phyloP scores from a whole-genome alignment of 2,888 invertebrate genomes.

The Gordius sp. region DNA sequence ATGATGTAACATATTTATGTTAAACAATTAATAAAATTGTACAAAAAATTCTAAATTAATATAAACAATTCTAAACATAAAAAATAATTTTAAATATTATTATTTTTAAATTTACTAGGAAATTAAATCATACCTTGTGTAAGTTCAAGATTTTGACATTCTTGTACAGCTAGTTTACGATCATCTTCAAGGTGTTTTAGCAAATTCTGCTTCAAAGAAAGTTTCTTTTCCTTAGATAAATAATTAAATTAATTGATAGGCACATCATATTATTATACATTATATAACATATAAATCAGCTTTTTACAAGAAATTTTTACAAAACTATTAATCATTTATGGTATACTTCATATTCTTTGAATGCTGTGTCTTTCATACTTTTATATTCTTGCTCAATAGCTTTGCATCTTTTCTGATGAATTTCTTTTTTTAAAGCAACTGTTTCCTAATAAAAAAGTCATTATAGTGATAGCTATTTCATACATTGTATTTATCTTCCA shows the following conservation, averaged over 20 bases:
- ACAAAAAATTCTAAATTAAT: too few relatives aligned
- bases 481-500: too few relatives aligned
- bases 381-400: background rate
- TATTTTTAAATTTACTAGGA: too few relatives aligned
- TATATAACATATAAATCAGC: too few relatives aligned
- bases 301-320: too few relatives aligned
- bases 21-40: too few relatives aligned
- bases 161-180: background rate
- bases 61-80: too few relatives aligned
- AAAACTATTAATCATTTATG: background rate
- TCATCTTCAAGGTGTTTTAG: background rate
- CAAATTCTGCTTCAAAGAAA: background rate
- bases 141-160: constrained; percentile 8
- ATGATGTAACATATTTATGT: too few relatives aligned
- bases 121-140: background rate
- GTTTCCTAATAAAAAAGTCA: background rate
- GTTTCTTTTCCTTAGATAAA: constrained; percentile 4
- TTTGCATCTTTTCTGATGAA: background rate
- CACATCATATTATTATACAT: too few relatives aligned
- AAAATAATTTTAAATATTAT: too few relatives aligned
- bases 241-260: too few relatives aligned
- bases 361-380: background rate
- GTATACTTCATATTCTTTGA: constrained; percentile 9
- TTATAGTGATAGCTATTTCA: too few relatives aligned
- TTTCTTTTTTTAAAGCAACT: background rate